A percentile compares a stretch with the other conserved stretches of the same genome.
These are phyloP conservation scores for Caenorhabditis drosophilae DNA, from an alignment of 2,888 invertebrate species.

Conservation along the genomic window DNA sequence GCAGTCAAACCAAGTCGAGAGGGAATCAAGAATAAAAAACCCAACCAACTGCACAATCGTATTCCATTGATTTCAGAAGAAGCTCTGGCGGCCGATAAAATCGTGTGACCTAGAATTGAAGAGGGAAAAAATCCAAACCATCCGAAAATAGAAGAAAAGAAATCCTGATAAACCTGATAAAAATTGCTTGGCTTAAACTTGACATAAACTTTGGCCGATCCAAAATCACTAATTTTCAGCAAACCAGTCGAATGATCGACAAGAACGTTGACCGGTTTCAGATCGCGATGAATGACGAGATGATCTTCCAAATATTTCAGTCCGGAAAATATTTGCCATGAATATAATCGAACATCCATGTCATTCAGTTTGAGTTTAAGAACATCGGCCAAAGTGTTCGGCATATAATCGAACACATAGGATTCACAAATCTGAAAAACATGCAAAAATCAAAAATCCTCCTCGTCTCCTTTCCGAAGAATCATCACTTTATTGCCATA, in stretches of 20 bases:
- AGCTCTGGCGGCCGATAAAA: constrained; percentile 63
- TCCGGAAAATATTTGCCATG: constrained; percentile 60
- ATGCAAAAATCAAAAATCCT: not conserved
- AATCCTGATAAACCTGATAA: constrained; percentile 43
- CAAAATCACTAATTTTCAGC: constrained; percentile 59
- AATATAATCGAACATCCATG: constrained; percentile 54
- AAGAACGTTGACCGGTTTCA: constrained; percentile 52
- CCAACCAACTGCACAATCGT: constrained; percentile 33
- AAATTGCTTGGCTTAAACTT: constrained; percentile 34
- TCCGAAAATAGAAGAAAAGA: not conserved
- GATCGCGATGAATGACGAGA: constrained; percentile 28
- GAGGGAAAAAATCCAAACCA: too few relatives aligned
- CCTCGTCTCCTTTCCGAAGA: not conserved
- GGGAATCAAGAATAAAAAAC: too few relatives aligned
- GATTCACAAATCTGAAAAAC: constrained; percentile 43
- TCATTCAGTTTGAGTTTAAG: constrained; percentile 23
- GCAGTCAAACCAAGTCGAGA: too few relatives aligned
- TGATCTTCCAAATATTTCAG: constrained; percentile 47
- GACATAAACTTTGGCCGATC: constrained; percentile 51
- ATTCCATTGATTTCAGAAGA: constrained; percentile 42
- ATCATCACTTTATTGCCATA: constrained; percentile 21
- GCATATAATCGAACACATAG: constrained; percentile 53
- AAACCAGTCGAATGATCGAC: constrained; percentile 42
- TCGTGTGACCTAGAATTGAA: too few relatives aligned
- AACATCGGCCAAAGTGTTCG: constrained; percentile 28